These are phyloP conservation scores for Troides oblongomaculatus DNA, from an alignment of 2,888 invertebrate species.

Conservation along the genomic window DNA sequence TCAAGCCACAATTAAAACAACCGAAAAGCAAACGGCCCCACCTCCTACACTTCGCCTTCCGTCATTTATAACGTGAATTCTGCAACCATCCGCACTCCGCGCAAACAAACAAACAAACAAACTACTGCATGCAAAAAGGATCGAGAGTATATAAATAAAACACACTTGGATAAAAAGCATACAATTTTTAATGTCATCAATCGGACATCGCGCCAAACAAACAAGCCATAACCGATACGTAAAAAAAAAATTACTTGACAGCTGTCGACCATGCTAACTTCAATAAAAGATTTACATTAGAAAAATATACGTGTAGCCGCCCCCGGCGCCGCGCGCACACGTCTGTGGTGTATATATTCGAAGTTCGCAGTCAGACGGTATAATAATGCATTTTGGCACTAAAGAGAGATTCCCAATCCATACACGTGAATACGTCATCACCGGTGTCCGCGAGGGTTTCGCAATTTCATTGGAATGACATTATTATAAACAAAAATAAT, in stretches of 20 bases:
- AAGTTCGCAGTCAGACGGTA: slow-evolving; percentile 55
- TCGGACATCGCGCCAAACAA: slow-evolving; percentile 73
- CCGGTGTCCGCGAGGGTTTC: slow-evolving; percentile 34
- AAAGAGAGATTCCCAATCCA: slow-evolving; percentile 59
- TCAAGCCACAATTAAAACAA: slow-evolving; percentile 25
- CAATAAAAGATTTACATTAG: slow-evolving; percentile 71
- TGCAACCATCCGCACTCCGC: slow-evolving; percentile 70
- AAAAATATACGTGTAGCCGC: slow-evolving; percentile 56
- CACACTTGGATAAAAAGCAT: slow-evolving; percentile 69
- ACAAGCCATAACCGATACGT: slow-evolving; percentile 64
- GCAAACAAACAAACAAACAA: slow-evolving; percentile 35
- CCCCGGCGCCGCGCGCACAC: slow-evolving; percentile 53
- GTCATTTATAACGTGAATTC: slow-evolving; percentile 55
- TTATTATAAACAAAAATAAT: slow-evolving; percentile 44
- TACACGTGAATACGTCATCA: slow-evolving; percentile 23
- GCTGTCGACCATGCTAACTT: slow-evolving; percentile 65
- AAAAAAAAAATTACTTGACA: slow-evolving; percentile 55
- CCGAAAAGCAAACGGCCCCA: slow-evolving; percentile 9
- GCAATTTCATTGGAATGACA: slow-evolving; percentile 58
- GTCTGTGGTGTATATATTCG: slow-evolving; percentile 59
- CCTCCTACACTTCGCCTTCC: not conserved
- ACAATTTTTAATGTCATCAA: slow-evolving; percentile 73
- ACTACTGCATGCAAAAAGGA: slow-evolving; percentile 64
- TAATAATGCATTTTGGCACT: slow-evolving; percentile 72
- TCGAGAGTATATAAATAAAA: slow-evolving; percentile 59